Evolutionary conservation across 1,140 invertebrate species (phyloP).

Genomic region (Brachionus asplanchnoidis): DNA sequence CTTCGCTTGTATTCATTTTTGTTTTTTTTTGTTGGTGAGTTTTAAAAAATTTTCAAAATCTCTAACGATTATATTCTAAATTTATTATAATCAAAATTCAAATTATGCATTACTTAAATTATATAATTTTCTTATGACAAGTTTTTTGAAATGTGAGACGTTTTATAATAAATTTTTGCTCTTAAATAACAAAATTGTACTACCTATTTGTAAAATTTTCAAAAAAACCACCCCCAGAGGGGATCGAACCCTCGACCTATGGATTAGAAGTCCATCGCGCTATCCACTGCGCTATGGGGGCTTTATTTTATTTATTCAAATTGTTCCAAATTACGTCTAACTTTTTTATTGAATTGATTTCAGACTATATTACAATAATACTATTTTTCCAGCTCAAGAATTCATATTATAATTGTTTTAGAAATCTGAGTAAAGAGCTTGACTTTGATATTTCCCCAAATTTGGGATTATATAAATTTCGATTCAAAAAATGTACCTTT

Average conservation of each 20-base stretch:
- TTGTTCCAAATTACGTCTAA: too few relatives aligned
- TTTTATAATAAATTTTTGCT: neutral
- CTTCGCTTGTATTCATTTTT: neutral
- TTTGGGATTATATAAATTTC: too few relatives aligned
- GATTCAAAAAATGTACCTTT: too few relatives aligned
- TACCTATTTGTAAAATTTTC: too few relatives aligned
- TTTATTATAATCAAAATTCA: neutral
- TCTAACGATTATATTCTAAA: neutral
- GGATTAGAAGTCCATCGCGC: slow-evolving; percentile 35
- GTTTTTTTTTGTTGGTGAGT: neutral
- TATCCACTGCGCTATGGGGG: slow-evolving; percentile 35
- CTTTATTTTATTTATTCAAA: neutral
- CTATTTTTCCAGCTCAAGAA: too few relatives aligned
- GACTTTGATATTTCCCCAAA: too few relatives aligned
- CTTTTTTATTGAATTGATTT: too few relatives aligned
- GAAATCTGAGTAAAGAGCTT: too few relatives aligned
- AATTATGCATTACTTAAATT: neutral
- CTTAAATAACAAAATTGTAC: too few relatives aligned
- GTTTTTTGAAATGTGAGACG: neutral
- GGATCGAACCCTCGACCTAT: slow-evolving; percentile 35
- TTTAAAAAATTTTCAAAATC: neutral
- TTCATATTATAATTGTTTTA: too few relatives aligned
- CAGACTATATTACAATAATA: too few relatives aligned
- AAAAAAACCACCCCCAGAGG: slow-evolving; percentile 32
- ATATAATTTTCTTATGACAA: neutral